A percentile compares a stretch with the other conserved stretches of the same genome.
Evolutionary conservation across 2,888 invertebrate genomes (phyloP).

Genomic region (Macrosoma leucophasiata): DNA sequence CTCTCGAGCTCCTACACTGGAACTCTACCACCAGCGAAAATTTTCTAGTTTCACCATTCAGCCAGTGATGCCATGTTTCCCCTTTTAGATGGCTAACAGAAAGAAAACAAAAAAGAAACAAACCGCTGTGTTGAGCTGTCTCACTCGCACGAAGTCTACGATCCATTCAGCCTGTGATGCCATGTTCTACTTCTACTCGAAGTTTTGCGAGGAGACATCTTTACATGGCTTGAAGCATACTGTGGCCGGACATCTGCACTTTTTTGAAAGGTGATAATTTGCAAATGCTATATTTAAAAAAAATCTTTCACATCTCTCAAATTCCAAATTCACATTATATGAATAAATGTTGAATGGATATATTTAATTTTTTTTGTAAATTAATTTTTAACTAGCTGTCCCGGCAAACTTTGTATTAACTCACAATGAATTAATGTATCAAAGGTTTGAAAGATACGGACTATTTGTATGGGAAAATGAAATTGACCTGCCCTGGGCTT

Average conservation of each 20-base stretch:
- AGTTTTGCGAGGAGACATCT: constrained; percentile 58
- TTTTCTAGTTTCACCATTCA: too few species aligned
- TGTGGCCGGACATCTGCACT: constrained; percentile 53
- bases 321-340: constrained; percentile 5
- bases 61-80: too few species aligned
- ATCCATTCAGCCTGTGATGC: constrained; percentile 35
- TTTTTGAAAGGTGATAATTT: constrained; percentile 49
- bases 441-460: too few species aligned
- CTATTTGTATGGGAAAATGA: too few species aligned
- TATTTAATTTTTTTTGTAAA: too few species aligned
- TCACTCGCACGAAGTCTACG: constrained; percentile 43
- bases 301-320: not conserved
- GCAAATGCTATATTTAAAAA: constrained; percentile 1
- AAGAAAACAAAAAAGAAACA: constrained; percentile 26
- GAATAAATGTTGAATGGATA: constrained; percentile 6
- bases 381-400: too few species aligned
- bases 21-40: too few species aligned
- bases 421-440: too few species aligned
- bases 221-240: constrained; percentile 66
- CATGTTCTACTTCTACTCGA: constrained; percentile 45
- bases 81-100: constrained; percentile 12
- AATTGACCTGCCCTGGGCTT: too few species aligned
- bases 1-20: too few species aligned
- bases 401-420: too few species aligned
- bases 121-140: constrained; percentile 53